Evolutionary conservation across 2,888 invertebrate genomes (phyloP).

Genomic region (Lepidochitona cinerea): DNA sequence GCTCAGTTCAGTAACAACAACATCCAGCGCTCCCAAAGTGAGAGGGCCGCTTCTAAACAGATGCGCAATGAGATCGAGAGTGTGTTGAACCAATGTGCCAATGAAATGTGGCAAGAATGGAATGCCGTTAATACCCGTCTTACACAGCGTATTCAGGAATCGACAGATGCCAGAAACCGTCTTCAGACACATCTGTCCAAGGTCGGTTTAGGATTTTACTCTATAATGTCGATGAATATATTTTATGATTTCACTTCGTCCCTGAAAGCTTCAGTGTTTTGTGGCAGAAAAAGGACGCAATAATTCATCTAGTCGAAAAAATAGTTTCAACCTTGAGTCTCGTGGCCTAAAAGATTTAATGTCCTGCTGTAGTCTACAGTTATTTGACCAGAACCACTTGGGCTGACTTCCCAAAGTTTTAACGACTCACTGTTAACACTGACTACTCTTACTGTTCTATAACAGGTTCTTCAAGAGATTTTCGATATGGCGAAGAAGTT

Average conservation of each 20-base stretch:
- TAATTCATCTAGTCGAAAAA: too few species aligned
- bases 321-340: too few species aligned
- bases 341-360: too few species aligned
- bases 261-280: too few species aligned
- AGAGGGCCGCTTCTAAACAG: constrained; percentile 68
- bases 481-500: too few species aligned
- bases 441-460: constrained; percentile 5
- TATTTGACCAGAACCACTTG: too few species aligned
- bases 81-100: constrained; percentile 67
- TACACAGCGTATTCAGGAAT: constrained; percentile 68
- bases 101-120: constrained; percentile 71
- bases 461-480: constrained; percentile 89
- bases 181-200: constrained; percentile 70
- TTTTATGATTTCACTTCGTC: too few species aligned
- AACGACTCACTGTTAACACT: background rate
- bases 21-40: constrained; percentile 70
- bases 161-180: constrained; percentile 69
- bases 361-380: too few species aligned
- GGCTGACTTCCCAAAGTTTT: too few species aligned
- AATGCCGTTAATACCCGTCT: constrained; percentile 69
- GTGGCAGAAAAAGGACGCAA: too few species aligned
- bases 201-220: too few species aligned
- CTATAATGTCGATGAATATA: too few species aligned
- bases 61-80: constrained; percentile 66
- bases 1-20: constrained; percentile 71